These are phyloP conservation scores for Radopholus similis DNA, from an alignment of 1,140 invertebrate species.

Conservation along the genomic window DNA sequence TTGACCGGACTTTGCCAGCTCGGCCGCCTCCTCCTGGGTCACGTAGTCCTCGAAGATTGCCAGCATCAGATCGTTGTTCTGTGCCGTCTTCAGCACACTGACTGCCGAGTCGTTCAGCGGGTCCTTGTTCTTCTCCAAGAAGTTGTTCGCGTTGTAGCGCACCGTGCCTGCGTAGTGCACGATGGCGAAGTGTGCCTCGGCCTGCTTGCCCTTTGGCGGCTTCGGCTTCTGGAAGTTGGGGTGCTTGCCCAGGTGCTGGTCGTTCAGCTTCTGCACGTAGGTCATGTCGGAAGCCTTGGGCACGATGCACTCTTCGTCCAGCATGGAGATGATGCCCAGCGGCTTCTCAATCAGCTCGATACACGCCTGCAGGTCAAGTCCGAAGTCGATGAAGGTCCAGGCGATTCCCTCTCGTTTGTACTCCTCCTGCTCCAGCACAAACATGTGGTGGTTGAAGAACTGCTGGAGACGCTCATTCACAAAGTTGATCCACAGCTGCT, in stretches of 20 bases:
- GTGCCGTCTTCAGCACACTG: conserved; percentile 68
- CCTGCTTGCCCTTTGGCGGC: conserved; percentile 88
- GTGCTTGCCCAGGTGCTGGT: conserved; percentile 97
- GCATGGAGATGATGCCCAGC: conserved; percentile 99
- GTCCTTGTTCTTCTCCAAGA: conserved; percentile 60
- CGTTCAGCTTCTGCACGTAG: conserved; percentile 95
- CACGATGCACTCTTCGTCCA: conserved; percentile 99
- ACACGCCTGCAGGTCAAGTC: conserved; percentile 95
- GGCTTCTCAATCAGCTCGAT: conserved; percentile 99
- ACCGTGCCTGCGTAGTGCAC: conserved; percentile 60
- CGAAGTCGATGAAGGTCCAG: conserved; percentile 99
- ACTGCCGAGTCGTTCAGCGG: conserved; percentile 79
- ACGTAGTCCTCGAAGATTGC: conserved; percentile 56
- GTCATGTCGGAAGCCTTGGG: conserved; percentile 98
- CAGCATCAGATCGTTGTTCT: conserved; percentile 48
- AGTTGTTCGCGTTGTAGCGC: conserved; percentile 64
- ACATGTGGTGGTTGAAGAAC: conserved; percentile 99
- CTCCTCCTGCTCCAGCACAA: conserved; percentile 98
- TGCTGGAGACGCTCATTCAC: conserved; percentile 99
- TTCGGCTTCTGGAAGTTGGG: conserved; percentile 90
- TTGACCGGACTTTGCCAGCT: conserved; percentile 51
- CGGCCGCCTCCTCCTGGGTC: conserved; percentile 58
- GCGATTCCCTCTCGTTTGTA: conserved; percentile 95
- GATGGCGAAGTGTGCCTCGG: conserved; percentile 67
- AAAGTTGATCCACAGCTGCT: conserved; percentile 99